These are phyloP conservation scores for Xiphias gladius DNA, from an alignment of 2,113 vertebrate genomes.

Conservation along the genomic window DNA sequence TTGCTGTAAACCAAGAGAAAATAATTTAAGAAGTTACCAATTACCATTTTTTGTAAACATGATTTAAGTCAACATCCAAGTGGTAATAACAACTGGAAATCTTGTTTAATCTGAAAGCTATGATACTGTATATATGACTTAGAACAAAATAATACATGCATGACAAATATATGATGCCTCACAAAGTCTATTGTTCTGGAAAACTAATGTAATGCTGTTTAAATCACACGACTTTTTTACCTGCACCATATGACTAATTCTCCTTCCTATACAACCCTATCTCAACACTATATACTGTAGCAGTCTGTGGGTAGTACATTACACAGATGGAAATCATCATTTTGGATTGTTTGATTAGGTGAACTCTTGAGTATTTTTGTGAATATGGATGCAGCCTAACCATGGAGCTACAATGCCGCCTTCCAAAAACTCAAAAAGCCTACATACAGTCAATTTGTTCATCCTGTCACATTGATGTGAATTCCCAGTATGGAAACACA, in stretches of 20 bases:
- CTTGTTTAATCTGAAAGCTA: background rate
- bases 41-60: background rate
- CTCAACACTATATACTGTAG: background rate
- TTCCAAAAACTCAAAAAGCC: background rate
- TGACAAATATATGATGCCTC: background rate
- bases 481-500: slow-evolving; percentile 13
- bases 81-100: background rate
- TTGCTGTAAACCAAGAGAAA: background rate
- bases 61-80: background rate
- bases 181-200: background rate
- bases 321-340: background rate
- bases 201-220: background rate
- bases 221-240: background rate
- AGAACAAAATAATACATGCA: background rate
- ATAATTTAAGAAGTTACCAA: background rate
- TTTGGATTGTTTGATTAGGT: slow-evolving; percentile 6
- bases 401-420: background rate
- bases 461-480: slow-evolving; percentile 16
- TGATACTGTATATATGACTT: background rate
- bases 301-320: background rate
- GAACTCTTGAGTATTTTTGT: background rate
- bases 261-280: background rate
- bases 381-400: background rate
- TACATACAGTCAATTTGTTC: slow-evolving; percentile 17
- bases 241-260: background rate